These are phyloP conservation scores for Misgurnus mizolepis DNA, from an alignment of 2,113 vertebrate species.

Conservation along the genomic window DNA sequence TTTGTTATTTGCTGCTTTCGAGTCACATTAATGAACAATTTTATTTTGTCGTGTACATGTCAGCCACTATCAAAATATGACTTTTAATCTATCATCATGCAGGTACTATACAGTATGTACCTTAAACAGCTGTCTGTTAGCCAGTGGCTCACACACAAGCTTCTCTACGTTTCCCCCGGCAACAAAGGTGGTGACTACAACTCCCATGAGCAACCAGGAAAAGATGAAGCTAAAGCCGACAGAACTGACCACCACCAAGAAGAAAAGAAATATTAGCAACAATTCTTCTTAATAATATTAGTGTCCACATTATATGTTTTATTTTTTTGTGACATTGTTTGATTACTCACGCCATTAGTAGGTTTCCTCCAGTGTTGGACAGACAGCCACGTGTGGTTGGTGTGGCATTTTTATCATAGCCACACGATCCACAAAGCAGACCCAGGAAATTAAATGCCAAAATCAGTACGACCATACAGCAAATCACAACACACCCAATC, in stretches of 20 bases:
- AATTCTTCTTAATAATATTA: background rate
- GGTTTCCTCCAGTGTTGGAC: conserved; percentile 92
- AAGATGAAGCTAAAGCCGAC: conserved; percentile 93
- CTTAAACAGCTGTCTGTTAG: conserved; percentile 84
- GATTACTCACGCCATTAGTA: conserved; percentile 90
- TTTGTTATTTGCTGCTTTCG: no score
- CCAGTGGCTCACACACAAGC: conserved; percentile 90
- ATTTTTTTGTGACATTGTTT: background rate
- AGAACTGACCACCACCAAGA: conserved; percentile 72
- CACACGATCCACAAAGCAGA: conserved; percentile 84
- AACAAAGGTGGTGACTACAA: conserved; percentile 85
- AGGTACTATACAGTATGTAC: conserved; percentile 15
- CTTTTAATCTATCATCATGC: no score
- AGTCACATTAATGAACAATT: background rate
- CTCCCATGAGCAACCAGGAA: conserved; percentile 87
- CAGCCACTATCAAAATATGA: background rate
- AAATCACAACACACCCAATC: conserved; percentile 81
- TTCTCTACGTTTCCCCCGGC: conserved; percentile 89
- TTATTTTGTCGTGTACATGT: background rate
- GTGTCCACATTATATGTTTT: background rate
- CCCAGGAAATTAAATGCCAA: conserved; percentile 87
- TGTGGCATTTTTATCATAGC: conserved; percentile 83
- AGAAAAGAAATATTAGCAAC: background rate
- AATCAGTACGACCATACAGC: conserved; percentile 84
- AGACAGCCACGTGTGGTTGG: conserved; percentile 90